Conservation (phyloP, 2,113 vertebrate species). For the Speoplatyrhinus poulsoni region DNA sequence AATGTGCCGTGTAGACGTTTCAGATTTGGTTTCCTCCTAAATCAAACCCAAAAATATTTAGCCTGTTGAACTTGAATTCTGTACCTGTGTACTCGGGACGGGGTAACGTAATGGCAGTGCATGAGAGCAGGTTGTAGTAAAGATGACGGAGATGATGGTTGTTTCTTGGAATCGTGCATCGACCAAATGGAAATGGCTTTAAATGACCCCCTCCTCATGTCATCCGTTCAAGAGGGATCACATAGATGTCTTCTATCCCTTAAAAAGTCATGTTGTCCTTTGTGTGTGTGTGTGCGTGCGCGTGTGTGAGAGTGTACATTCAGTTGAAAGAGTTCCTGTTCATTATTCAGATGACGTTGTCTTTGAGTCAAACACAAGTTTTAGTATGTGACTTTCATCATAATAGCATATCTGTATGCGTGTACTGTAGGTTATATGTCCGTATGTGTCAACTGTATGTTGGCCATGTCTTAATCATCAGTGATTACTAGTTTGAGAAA, state of each 20-base stretch:
- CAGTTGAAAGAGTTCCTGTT: slow-evolving; percentile 7
- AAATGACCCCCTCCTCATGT: slow-evolving; percentile 47
- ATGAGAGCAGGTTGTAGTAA: slow-evolving; percentile 25
- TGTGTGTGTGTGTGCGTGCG: slow-evolving; percentile 13
- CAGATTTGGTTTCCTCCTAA: slow-evolving; percentile 52
- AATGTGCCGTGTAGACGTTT: slow-evolving; percentile 49
- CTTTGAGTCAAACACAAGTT: slow-evolving; percentile 28
- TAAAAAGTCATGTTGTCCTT: slow-evolving; percentile 23
- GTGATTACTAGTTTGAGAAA: slow-evolving; percentile 34
- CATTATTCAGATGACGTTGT: slow-evolving; percentile 45
- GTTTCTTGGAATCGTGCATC: slow-evolving; percentile 6
- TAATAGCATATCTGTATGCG: slow-evolving; percentile 1
- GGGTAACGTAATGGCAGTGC: not conserved
- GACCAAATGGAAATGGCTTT: slow-evolving; percentile 3
- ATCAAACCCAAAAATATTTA: slow-evolving; percentile 74
- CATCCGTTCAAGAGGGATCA: slow-evolving; percentile 73
- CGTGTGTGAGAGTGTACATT: not conserved
- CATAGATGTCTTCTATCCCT: slow-evolving; percentile 64
- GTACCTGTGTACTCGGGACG: slow-evolving; percentile 46
- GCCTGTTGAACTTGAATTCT: slow-evolving; percentile 81
- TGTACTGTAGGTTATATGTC: slow-evolving; percentile 26
- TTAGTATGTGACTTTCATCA: slow-evolving; percentile 20
- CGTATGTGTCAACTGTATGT: slow-evolving; percentile 32
- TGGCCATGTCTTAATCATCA: slow-evolving; percentile 46
- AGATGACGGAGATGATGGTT: not conserved